Conservation (phyloP, 1,140 invertebrate species). For the Saccostrea cuccullata region DNA sequence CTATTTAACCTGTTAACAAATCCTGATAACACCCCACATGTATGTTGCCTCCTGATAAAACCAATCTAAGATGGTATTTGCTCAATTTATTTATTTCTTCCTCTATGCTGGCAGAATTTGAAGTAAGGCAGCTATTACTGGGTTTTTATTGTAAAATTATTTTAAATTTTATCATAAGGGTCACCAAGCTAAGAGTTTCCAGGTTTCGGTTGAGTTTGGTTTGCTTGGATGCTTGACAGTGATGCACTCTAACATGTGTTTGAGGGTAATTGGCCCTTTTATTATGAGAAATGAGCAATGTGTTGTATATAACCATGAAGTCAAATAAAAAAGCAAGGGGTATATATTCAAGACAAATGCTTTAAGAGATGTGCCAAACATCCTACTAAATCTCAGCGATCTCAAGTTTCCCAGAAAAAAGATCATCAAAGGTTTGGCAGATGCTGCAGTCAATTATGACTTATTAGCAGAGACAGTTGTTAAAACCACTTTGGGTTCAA, state of each 20-base stretch:
- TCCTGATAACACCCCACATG: slow-evolving; percentile 14
- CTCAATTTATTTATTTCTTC: slow-evolving; percentile 18
- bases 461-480: slow-evolving; percentile 21
- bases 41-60: slow-evolving; percentile 2
- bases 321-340: neutral
- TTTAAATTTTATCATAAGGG: neutral
- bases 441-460: neutral
- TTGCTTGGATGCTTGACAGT: slow-evolving; percentile 7
- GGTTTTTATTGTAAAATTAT: slow-evolving; percentile 9
- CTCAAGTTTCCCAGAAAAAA: neutral
- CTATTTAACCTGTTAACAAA: slow-evolving; percentile 34
- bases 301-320: slow-evolving; percentile 36
- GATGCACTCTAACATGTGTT: slow-evolving; percentile 13
- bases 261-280: slow-evolving; percentile 10
- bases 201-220: neutral
- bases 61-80: neutral
- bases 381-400: neutral
- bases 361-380: neutral
- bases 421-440: slow-evolving; percentile 9
- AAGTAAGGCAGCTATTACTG: neutral
- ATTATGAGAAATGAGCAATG: slow-evolving; percentile 28
- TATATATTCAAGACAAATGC: slow-evolving; percentile 18
- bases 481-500: neutral
- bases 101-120: neutral
- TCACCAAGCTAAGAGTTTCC: neutral